Base-by-base conservation (phyloP, 2,888 invertebrate species). In the Tetranychus truncatus region DNA sequence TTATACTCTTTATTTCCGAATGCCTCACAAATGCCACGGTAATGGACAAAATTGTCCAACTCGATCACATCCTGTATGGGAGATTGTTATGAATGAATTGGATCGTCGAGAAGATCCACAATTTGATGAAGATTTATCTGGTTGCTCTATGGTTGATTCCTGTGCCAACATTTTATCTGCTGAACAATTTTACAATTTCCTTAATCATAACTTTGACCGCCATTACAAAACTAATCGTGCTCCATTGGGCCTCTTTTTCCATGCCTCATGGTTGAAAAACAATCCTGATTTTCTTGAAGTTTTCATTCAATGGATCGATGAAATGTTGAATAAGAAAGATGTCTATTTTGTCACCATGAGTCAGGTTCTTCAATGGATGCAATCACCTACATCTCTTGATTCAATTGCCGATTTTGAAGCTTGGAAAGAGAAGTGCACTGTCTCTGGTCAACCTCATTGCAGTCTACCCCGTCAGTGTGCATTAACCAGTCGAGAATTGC, bases 371-470 rank as follows among this genome's bases (percentile, higher is more conserved):
- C 92, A 93, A 84, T 94, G 93, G 93, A 94, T 94, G 91, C 93
- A 94, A 84, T 91, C 90, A 81, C 94, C 94, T 75, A 92, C 91
- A 46, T 92, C 93, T 83, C 82, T 92, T 79, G 88, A 91, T 72
- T 88, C 89, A 66, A 87, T 94, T 74, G 87, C 92, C 80, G 93
- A 94, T 82, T 94, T 94, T 88, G 89, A 90, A 80, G 92, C 92
- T 83, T 94, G 94, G 94, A 94, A 94, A 84, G 93, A 93, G 81
- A 91, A 91, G 82, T 94, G 94, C 84, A 93, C 93, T 82, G 90
- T 94, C 78, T 92, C 93, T 84, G 93, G 93, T 75, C 92, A 92
- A 83, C 91, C 94, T 76, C 91, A 88, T 86, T 94, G 94, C 82
- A 93, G 92, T 1, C 84, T 93, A 80, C 93, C 93, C 76, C 94